A percentile compares a stretch with the other conserved stretches of the same genome.
These are phyloP conservation scores for Argentina silus DNA, from an alignment of 2,797 vertebrate species.

Conservation along the genomic window DNA sequence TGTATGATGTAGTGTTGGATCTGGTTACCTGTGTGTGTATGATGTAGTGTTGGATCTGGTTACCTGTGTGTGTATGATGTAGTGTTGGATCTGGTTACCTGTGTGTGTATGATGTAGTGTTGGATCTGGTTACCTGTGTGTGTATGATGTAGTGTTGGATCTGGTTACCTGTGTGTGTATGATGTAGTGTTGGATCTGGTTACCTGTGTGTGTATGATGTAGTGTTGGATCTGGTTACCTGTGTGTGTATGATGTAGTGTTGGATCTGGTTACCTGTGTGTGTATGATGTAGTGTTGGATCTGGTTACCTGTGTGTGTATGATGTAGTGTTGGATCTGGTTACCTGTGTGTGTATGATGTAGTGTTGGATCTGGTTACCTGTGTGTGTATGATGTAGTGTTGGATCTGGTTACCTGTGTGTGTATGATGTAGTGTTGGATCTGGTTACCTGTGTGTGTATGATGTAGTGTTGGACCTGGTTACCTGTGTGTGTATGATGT, in stretches of 20 bases:
- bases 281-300: slow-evolving; percentile 81
- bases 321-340: too few relatives aligned
- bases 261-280: slow-evolving; percentile 60
- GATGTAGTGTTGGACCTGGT: too few relatives aligned
- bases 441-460: slow-evolving; percentile 83
- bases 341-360: slow-evolving; percentile 72
- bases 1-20: slow-evolving; percentile 81
- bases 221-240: slow-evolving; percentile 85
- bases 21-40: slow-evolving; percentile 84
- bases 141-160: slow-evolving; percentile 81
- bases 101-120: too few relatives aligned
- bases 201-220: slow-evolving; percentile 72
- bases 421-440: slow-evolving; percentile 81
- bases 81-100: slow-evolving; percentile 85
- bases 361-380: slow-evolving; percentile 85
- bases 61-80: slow-evolving; percentile 72
- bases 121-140: slow-evolving; percentile 60
- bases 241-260: too few relatives aligned
- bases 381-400: too few relatives aligned
- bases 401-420: slow-evolving; percentile 60
- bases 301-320: slow-evolving; percentile 84
- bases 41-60: too few relatives aligned
- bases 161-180: slow-evolving; percentile 84
- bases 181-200: too few relatives aligned
- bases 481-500: slow-evolving; percentile 72